Evolutionary conservation across 2,113 vertebrate species (phyloP).

Genomic region (Rhinichthys klamathensis): DNA sequence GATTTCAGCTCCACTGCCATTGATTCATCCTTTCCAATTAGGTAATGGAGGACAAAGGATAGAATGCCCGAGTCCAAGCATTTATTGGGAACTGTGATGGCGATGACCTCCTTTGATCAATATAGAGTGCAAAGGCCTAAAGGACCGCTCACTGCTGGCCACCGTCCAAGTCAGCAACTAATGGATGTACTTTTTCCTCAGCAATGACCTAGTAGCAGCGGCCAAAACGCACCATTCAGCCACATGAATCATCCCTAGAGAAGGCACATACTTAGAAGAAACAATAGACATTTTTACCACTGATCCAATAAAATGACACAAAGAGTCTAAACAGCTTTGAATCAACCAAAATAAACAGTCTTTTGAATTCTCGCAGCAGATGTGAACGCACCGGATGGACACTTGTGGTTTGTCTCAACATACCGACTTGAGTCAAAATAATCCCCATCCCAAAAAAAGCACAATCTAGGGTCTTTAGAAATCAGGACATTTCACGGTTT

Average conservation of each 20-base stretch:
- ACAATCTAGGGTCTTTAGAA: background rate
- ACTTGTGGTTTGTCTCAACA: conserved; percentile 35
- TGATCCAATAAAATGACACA: conserved; percentile 44
- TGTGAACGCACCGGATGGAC: conserved; percentile 20
- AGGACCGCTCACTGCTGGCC: conserved; percentile 33
- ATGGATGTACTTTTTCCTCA: conserved; percentile 54
- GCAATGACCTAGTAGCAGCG: background rate
- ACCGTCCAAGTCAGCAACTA: conserved; percentile 25
- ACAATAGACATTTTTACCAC: conserved; percentile 58
- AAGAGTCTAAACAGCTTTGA: conserved; percentile 32
- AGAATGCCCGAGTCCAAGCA: conserved; percentile 23
- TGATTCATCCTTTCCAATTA: conserved; percentile 55
- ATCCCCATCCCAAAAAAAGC: conserved; percentile 26
- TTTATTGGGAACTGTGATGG: conserved; percentile 47
- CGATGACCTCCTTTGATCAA: conserved; percentile 48
- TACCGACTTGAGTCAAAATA: conserved; percentile 35
- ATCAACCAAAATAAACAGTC: conserved; percentile 30
- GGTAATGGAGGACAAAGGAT: conserved; percentile 41
- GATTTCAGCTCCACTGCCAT: conserved; percentile 31
- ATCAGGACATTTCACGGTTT: background rate
- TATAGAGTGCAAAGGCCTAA: conserved; percentile 27
- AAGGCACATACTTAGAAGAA: conserved; percentile 56
- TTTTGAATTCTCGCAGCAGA: conserved; percentile 2
- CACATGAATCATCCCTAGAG: conserved; percentile 54
- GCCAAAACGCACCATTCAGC: conserved; percentile 54